Percentiles rank a stretch among this genome's conserved stretches.
These are phyloP conservation scores for Aleadryas rufinucha DNA, from an alignment of 2,113 vertebrate genomes.

Conservation along the genomic window DNA sequence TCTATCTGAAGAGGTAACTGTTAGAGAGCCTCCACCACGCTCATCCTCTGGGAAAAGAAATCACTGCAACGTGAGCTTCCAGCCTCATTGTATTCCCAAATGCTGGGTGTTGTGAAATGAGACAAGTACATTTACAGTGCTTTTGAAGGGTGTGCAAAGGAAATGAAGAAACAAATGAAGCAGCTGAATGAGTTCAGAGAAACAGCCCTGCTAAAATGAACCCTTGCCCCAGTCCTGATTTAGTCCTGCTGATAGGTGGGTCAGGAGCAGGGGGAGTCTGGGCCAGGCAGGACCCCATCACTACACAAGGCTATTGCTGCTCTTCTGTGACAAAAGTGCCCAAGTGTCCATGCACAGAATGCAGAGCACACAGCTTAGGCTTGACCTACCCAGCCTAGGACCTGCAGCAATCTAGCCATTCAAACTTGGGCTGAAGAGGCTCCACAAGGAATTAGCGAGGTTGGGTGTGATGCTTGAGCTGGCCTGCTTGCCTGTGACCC, in stretches of 20 bases:
- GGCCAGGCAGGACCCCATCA: neutral
- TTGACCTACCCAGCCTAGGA: neutral
- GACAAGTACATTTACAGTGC: fast-evolving
- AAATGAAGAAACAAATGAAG: neutral
- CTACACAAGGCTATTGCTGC: neutral
- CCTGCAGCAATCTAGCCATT: neutral
- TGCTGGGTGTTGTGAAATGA: neutral
- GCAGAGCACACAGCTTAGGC: neutral
- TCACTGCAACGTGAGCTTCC: neutral
- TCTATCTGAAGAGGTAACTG: neutral
- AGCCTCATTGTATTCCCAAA: neutral
- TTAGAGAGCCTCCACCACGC: neutral
- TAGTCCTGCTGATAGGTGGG: fast-evolving
- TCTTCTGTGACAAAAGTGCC: neutral
- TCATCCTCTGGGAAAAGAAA: neutral
- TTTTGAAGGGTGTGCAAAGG: neutral
- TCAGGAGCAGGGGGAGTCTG: neutral
- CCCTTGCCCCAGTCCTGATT: neutral
- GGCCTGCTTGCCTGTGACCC: conserved; percentile 1
- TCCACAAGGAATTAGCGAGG: neutral
- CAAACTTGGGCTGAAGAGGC: neutral
- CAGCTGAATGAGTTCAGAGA: neutral
- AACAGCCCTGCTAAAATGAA: neutral
- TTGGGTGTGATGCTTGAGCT: neutral
- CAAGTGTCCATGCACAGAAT: neutral